These are phyloP conservation scores for Agrilus cyanescens DNA, from an alignment of 2,888 invertebrate genomes.

Conservation along the genomic window DNA sequence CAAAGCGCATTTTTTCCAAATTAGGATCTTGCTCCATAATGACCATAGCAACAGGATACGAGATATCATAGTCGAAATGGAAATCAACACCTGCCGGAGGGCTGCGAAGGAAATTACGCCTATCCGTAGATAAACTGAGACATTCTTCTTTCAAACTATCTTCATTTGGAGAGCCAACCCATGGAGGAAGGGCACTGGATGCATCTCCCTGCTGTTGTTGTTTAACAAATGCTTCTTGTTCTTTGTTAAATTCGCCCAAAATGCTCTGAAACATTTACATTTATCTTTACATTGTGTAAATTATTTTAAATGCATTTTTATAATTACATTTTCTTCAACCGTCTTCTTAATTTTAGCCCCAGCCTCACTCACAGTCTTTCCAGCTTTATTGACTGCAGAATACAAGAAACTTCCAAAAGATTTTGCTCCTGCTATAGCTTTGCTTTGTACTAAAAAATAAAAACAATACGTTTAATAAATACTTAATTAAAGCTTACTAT, in stretches of 20 bases:
- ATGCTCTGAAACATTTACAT: slow-evolving; percentile 56
- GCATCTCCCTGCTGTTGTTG: slow-evolving; percentile 62
- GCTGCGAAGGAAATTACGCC: slow-evolving; percentile 92
- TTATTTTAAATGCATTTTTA: background rate
- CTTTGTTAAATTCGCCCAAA: slow-evolving; percentile 92
- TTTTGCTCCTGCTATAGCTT: slow-evolving; percentile 81
- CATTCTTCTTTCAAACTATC: slow-evolving; percentile 91
- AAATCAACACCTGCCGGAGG: slow-evolving; percentile 94
- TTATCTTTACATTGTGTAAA: slow-evolving; percentile 1
- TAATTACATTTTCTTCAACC: slow-evolving; percentile 92
- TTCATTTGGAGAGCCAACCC: slow-evolving; percentile 93
- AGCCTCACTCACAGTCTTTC: slow-evolving; percentile 82
- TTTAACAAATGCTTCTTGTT: slow-evolving; percentile 92
- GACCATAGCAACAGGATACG: slow-evolving; percentile 87
- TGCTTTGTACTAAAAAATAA: slow-evolving; percentile 62
- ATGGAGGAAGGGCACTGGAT: slow-evolving; percentile 70
- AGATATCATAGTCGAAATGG: slow-evolving; percentile 86
- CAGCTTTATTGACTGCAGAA: slow-evolving; percentile 92
- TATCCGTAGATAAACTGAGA: slow-evolving; percentile 85
- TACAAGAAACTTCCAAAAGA: slow-evolving; percentile 86
- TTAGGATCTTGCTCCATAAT: slow-evolving; percentile 92
- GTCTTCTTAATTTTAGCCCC: slow-evolving; percentile 90
- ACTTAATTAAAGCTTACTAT: slow-evolving; percentile 3
- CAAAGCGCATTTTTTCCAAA: slow-evolving; percentile 96
- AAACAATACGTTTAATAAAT: slow-evolving; percentile 21